Conservation (phyloP, 2,113 vertebrate genomes). For the Phaethon lepturus region DNA sequence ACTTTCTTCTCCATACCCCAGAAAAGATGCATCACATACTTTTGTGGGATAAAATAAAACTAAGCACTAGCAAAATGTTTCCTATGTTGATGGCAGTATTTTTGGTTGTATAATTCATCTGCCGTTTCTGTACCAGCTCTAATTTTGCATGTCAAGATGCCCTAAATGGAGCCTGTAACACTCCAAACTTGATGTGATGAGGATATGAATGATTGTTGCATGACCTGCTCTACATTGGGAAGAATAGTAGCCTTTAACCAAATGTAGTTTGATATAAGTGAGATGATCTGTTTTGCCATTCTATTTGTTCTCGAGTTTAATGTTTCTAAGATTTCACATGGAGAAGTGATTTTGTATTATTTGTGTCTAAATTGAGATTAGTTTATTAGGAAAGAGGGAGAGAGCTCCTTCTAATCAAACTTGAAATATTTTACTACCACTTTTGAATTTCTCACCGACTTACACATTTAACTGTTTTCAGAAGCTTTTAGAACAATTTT, state of each 20-base stretch:
- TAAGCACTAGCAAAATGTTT: background rate
- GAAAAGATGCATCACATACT: background rate
- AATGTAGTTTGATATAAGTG: background rate
- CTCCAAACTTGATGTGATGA: background rate
- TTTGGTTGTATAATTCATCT: background rate
- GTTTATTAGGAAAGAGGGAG: background rate
- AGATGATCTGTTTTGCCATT: background rate
- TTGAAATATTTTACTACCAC: background rate
- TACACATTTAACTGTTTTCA: background rate
- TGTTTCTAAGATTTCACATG: background rate
- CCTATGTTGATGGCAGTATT: background rate
- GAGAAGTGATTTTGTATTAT: background rate
- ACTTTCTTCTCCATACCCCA: background rate
- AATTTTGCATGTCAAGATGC: background rate
- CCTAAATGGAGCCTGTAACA: background rate
- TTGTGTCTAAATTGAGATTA: background rate
- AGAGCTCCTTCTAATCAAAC: background rate
- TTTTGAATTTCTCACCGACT: background rate
- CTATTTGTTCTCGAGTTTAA: background rate
- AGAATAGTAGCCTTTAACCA: background rate
- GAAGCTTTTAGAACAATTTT: background rate
- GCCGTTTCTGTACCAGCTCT: background rate
- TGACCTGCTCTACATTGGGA: background rate
- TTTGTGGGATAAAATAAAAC: background rate
- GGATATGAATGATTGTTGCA: background rate